A percentile compares a stretch with the other conserved stretches of the same genome.
phyloP scores from a whole-genome alignment of 1,140 invertebrate genomes.

The Atopsyche davidsoni region DNA sequence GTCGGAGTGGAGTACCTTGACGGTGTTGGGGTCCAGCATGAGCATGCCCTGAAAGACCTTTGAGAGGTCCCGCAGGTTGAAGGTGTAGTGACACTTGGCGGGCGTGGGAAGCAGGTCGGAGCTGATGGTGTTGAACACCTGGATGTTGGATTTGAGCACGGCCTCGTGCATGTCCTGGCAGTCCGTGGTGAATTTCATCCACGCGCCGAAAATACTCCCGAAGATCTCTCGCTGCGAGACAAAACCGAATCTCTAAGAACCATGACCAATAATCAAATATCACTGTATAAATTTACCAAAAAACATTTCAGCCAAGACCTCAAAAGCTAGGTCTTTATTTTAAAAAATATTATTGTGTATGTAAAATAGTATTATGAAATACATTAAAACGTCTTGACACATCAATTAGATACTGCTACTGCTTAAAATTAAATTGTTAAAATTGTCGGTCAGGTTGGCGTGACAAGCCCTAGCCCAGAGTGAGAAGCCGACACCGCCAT shows the following conservation, averaged over 20 bases:
- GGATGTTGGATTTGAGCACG: conserved; percentile 54
- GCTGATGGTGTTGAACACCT: conserved; percentile 56
- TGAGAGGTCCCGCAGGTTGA: conserved; percentile 80
- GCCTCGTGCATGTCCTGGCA: conserved; percentile 38
- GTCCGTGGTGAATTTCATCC: conserved; percentile 49
- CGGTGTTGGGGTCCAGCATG: conserved; percentile 49
- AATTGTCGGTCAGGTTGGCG: no score
- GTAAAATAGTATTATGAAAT: no score
- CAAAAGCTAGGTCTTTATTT: no score
- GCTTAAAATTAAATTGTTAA: no score
- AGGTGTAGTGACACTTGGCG: conserved; percentile 84
- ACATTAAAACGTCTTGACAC: no score
- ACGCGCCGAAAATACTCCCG: conserved; percentile 59
- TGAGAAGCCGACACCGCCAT: no score
- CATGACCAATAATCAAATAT: neutral
- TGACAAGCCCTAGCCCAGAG: no score
- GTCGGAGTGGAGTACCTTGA: no score
- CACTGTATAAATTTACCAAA: neutral
- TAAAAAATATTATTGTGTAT: no score
- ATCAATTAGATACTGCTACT: no score
- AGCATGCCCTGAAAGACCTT: conserved; percentile 72
- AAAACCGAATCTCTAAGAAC: neutral
- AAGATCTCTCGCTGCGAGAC: conserved; percentile 56
- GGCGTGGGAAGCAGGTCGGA: conserved; percentile 74
- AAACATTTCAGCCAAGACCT: neutral